Conservation (phyloP, 92 coral and sea anemone genomes). For the Umimayanthus chanpuru region DNA sequence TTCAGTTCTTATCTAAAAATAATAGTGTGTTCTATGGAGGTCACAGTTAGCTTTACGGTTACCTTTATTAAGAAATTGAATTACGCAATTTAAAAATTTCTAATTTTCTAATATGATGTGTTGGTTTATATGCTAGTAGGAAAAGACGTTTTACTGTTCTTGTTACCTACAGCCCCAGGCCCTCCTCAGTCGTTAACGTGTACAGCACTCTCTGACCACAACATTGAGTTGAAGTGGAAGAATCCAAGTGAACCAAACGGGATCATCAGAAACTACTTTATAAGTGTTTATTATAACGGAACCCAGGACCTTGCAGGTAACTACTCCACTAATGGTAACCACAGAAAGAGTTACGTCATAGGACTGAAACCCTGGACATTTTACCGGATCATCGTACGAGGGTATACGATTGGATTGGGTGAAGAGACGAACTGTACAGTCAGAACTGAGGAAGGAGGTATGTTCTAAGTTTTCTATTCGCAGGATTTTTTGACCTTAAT, state of each 20-base stretch:
- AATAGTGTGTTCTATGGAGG: not conserved
- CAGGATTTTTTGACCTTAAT: too few species aligned
- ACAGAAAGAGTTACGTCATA: not conserved
- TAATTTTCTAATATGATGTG: too few species aligned
- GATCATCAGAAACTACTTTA: conserved; percentile 16
- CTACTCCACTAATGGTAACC: conserved; percentile 13
- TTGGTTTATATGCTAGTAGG: too few species aligned
- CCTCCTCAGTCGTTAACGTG: conserved; percentile 1
- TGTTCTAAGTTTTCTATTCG: not conserved
- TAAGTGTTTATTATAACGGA: not conserved
- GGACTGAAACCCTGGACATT: conserved; percentile 11
- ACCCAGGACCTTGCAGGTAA: not conserved
- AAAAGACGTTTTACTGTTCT: not conserved
- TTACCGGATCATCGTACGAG: conserved; percentile 6
- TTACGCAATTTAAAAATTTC: too few species aligned
- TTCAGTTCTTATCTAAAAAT: too few species aligned
- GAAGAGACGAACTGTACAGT: conserved; percentile 4
- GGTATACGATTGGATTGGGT: not conserved
- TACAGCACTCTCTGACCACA: not conserved
- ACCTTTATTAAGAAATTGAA: too few species aligned
- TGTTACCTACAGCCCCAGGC: not conserved
- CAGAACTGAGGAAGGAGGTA: conserved; percentile 17
- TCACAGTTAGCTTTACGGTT: too few species aligned
- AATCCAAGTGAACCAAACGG: not conserved
- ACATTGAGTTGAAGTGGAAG: not conserved